Evolutionary conservation across 1,140 invertebrate genomes (phyloP), one percentile per base, ranked within the genome.

Genomic region (Phymorhynchus buccinoides): DNA sequence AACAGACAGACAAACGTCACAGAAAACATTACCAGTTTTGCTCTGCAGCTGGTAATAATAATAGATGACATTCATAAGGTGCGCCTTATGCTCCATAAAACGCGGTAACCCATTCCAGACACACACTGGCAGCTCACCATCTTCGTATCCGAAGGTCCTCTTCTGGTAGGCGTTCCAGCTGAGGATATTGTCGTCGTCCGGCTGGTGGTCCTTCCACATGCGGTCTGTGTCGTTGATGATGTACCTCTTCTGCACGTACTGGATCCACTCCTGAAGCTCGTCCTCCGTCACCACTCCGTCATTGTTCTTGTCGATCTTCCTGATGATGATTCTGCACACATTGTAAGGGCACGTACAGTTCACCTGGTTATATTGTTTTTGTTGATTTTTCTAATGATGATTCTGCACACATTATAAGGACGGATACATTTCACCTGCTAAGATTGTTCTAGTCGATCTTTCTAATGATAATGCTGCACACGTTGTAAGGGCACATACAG

Each of bases 341-440:
- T n/a, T n/a, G n/a, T n/a, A n/a, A n/a, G n/a, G n/a, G n/a, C n/a
- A n/a, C n/a, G n/a, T n/a, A n/a, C n/a, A n/a, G n/a, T n/a, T n/a
- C n/a, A n/a, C n/a, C n/a, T n/a, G n/a, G n/a, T n/a, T n/a, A n/a
- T n/a, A 22, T 95, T 95, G 92, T 99, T 95, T 71, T 90, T 90
- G 93, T 99, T 98, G 89, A 99, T 99, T 94, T 97, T 98, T 91
- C 98, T 97, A 1, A 98, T 96, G 90, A 99, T 98, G 90, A 98
- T 93, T 62, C 96, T 97, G 93, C 85, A 89, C 14, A n/a, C n/a
- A n/a, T n/a, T n/a, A n/a, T n/a, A n/a, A n/a, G n/a, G n/a, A n/a
- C n/a, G n/a, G n/a, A n/a, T n/a, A n/a, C n/a, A n/a, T n/a, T n/a
- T n/a, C n/a, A n/a, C n/a, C n/a, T n/a, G n/a, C n/a, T n/a, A n/a